Conservation (phyloP, 2,113 vertebrate genomes). For the Ceyx margarethae region DNA sequence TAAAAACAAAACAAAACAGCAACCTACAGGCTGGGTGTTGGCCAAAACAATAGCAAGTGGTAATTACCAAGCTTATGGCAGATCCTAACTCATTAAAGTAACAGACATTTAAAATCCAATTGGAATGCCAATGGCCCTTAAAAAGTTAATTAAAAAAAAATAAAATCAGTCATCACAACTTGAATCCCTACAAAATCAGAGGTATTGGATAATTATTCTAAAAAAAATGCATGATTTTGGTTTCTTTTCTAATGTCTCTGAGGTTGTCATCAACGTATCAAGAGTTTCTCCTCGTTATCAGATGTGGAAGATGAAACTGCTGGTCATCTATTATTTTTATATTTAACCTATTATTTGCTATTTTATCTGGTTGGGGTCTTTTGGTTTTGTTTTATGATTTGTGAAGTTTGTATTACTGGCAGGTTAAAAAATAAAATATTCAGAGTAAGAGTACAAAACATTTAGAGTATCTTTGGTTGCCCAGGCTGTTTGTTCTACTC, state of each 20-base stretch:
- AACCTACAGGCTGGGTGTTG: not conserved
- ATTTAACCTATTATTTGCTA: constrained; percentile 11
- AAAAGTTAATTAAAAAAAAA: not conserved
- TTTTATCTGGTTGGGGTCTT: not conserved
- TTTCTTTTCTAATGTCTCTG: not conserved
- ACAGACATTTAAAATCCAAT: not conserved
- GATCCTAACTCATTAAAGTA: not conserved
- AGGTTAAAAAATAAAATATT: constrained; percentile 21
- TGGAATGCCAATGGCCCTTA: not conserved
- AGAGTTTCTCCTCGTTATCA: not conserved
- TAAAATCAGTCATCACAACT: not conserved
- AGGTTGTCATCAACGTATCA: not conserved
- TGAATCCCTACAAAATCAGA: not conserved
- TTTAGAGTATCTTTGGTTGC: not conserved
- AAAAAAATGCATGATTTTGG: not conserved
- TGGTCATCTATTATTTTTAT: constrained; percentile 22
- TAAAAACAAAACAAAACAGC: not conserved
- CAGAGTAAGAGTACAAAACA: not conserved
- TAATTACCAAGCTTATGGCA: not conserved
- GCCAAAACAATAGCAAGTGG: not conserved
- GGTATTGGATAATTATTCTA: not conserved
- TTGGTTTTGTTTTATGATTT: not conserved
- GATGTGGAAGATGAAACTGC: not conserved
- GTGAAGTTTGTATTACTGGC: not conserved
- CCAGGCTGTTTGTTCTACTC: not conserved